Evolutionary conservation across 2,888 invertebrate species (phyloP).

Genomic region (Ferrisia virgata): DNA sequence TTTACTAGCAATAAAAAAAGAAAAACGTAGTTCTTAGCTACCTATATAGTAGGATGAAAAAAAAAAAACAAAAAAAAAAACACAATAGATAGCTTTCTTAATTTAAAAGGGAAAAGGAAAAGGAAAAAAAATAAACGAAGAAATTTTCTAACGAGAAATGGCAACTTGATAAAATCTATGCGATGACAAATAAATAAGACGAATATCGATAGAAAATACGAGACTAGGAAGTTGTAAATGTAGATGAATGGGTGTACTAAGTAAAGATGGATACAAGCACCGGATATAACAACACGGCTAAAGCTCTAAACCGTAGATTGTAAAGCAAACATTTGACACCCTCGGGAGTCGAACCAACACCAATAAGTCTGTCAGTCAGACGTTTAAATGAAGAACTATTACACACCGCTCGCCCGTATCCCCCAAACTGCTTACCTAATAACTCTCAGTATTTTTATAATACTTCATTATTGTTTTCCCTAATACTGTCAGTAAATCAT

Average conservation of each 20-base stretch:
- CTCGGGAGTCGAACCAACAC: constrained; percentile 39
- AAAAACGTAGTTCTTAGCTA: no score
- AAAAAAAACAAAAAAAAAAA: no score
- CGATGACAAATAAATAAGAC: constrained; percentile 40
- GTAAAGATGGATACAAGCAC: constrained; percentile 44
- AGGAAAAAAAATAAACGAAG: background rate
- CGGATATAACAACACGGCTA: constrained; percentile 38
- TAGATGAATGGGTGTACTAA: constrained; percentile 42
- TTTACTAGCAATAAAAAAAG: background rate
- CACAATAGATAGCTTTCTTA: no score
- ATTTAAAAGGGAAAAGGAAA: no score
- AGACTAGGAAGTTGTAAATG: constrained; percentile 46
- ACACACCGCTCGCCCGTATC: constrained; percentile 41
- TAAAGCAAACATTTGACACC: constrained; percentile 46
- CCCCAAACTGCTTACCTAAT: constrained; percentile 36
- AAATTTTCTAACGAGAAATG: constrained; percentile 9
- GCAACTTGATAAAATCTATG: background rate
- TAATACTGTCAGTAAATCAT: constrained; percentile 31
- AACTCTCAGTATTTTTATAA: constrained; percentile 45
- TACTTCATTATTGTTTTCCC: constrained; percentile 45
- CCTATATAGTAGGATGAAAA: no score
- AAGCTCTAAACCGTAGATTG: constrained; percentile 37
- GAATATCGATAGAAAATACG: constrained; percentile 46
- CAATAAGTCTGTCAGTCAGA: constrained; percentile 46
- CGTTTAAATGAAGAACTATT: constrained; percentile 46